Conservation (phyloP, 2,888 invertebrate species). For the Catocala fraxini region DNA sequence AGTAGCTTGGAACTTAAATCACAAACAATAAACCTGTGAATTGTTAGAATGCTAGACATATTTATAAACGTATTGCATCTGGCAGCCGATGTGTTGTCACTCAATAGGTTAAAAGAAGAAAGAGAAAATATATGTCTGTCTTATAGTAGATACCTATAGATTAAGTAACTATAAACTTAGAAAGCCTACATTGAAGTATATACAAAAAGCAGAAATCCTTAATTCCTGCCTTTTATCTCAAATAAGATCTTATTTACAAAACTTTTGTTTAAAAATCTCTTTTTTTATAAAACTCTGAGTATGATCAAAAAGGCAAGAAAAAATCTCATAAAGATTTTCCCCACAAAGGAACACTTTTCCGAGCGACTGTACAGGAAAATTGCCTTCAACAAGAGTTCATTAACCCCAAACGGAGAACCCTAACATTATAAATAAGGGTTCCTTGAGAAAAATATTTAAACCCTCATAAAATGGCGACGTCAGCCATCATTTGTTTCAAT, state of each 20-base stretch:
- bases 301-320: conserved; percentile 34
- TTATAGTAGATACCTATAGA: no score
- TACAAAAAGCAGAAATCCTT: neutral
- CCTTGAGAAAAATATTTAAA: conserved; percentile 45
- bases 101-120: no score
- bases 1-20: no score
- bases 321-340: conserved; percentile 47
- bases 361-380: conserved; percentile 59
- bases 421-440: conserved; percentile 50
- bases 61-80: no score
- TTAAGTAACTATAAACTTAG: no score
- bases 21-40: no score
- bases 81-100: no score
- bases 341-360: conserved; percentile 60
- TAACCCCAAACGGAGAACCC: conserved; percentile 42
- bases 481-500: conserved; percentile 37
- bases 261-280: conserved; percentile 37
- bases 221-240: conserved; percentile 23
- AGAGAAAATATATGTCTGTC: no score
- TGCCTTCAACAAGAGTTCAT: conserved; percentile 56
- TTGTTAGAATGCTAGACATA: no score
- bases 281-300: conserved; percentile 20
- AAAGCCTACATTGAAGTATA: no score
- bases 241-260: conserved; percentile 22
- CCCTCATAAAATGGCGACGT: neutral